A percentile compares a stretch with the other conserved stretches of the same genome.
phyloP scores from a whole-genome alignment of 2,888 invertebrate species.

The Cistogaster globosa region DNA sequence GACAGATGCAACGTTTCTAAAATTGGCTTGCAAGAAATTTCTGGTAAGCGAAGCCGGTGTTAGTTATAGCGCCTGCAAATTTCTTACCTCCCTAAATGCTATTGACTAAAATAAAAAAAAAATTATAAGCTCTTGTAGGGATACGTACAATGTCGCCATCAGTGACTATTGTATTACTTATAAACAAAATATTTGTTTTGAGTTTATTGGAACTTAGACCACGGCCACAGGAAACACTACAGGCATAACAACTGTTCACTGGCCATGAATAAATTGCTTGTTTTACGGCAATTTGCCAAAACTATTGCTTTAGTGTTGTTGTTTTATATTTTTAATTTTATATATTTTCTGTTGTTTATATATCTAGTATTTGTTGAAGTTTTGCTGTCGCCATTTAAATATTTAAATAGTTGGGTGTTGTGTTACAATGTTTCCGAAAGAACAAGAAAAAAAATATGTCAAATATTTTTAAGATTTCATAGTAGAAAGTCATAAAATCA shows the following conservation, averaged over 20 bases:
- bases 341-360: constrained; percentile 2
- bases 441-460: not conserved
- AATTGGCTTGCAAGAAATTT: too few relatives aligned
- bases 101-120: too few relatives aligned
- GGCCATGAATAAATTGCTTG: constrained; percentile 52
- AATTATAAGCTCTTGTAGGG: too few relatives aligned
- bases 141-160: not conserved
- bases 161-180: not conserved
- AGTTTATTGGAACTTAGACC: constrained; percentile 13
- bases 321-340: not conserved
- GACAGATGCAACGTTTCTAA: too few relatives aligned
- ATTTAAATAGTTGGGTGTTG: not conserved
- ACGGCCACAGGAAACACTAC: constrained; percentile 16
- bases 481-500: too few relatives aligned
- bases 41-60: too few relatives aligned
- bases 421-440: constrained; percentile 16
- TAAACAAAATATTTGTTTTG: constrained; percentile 21
- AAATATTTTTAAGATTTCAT: too few relatives aligned
- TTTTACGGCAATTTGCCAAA: constrained; percentile 58
- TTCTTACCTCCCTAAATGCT: too few relatives aligned
- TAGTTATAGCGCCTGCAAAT: too few relatives aligned
- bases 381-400: constrained; percentile 51
- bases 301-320: constrained; percentile 11
- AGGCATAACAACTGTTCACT: constrained; percentile 51
- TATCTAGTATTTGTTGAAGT: constrained; percentile 23